Evolutionary conservation across 2,113 vertebrate genomes (phyloP), one percentile per base, ranked within the genome.

Genomic region (Tretioscincus oriximinensis): DNA sequence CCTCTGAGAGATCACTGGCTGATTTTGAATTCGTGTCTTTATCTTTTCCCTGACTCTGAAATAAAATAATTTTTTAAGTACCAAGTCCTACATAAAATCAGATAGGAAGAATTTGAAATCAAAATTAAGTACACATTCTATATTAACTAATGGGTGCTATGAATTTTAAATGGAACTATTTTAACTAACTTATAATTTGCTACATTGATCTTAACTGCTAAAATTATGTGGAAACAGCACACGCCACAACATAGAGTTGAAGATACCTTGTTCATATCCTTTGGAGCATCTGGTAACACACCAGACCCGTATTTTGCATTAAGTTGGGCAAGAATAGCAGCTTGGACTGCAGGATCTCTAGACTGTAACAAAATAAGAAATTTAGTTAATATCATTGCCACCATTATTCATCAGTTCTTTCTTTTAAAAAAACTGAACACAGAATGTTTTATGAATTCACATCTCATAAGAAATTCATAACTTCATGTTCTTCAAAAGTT

Each of bases 271-370:
- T 89, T 97, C 81, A 95, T 95, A 67, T 98, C 97, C 87, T 94
- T 93, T 60, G 93, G 87, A 63, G 95, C 87, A 81, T 97, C 96
- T 81, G 94, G 93, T 76, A 94, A 90, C 0, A 96, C 98, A 76
- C 97, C 97, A 41, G 97, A 97, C 72, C 98, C 98, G 0, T 99
- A 99, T 87, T 99, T 99, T 93, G 99, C 97, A 93, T 99, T 99
- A 80, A 99, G 94, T 84, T 99, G 98, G 76, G 98, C 98, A 63
- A 99, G 96, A 87, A 99, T 99, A 90, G 98, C 98, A 92, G 98
- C 98, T 51, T 99, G 98, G 82, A 99, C 98, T 61, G 98, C 98
- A 22, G 98, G 98, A 92, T 99, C 98, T 95, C 98, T 96, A 80
- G 98, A 98, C 98, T 99, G 86, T n/a, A 73, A 81, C 78, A 64